phyloP scores from a whole-genome alignment of 2,888 invertebrate species.

The Zhuqinia jingwanae region DNA sequence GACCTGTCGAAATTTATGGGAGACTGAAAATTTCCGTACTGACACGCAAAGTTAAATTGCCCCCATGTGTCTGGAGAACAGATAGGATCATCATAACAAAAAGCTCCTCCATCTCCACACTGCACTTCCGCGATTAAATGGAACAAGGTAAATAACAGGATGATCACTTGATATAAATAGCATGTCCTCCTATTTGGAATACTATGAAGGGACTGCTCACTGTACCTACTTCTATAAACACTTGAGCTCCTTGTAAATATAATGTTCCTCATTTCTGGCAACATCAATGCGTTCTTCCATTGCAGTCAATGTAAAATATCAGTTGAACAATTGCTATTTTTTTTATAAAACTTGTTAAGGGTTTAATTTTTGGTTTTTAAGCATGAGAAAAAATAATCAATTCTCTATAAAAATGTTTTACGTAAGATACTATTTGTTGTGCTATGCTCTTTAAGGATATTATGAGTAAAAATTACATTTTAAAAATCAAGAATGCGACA shows the following conservation, averaged over 20 bases:
- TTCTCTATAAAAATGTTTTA: too few relatives aligned
- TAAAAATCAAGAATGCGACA: too few relatives aligned
- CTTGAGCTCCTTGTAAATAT: neutral
- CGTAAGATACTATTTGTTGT: too few relatives aligned
- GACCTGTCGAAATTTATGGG: constrained; percentile 53
- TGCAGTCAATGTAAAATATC: too few relatives aligned
- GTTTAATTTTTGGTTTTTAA: too few relatives aligned
- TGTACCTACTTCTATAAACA: neutral
- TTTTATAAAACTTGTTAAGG: too few relatives aligned
- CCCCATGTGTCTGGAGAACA: constrained; percentile 41
- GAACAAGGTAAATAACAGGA: neutral
- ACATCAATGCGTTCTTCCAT: neutral
- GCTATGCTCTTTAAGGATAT: too few relatives aligned
- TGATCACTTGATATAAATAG: neutral
- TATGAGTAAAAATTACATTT: too few relatives aligned
- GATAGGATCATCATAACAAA: constrained; percentile 23
- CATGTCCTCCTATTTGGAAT: neutral
- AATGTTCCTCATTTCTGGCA: neutral
- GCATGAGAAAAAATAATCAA: too few relatives aligned
- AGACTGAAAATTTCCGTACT: constrained; percentile 40
- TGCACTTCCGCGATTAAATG: neutral
- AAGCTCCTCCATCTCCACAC: neutral
- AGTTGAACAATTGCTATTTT: too few relatives aligned
- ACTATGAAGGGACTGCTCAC: too few relatives aligned
- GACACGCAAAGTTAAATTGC: neutral